These are phyloP conservation scores for Hesperophylax magnus DNA, from an alignment of 1,140 invertebrate species.

Conservation along the genomic window DNA sequence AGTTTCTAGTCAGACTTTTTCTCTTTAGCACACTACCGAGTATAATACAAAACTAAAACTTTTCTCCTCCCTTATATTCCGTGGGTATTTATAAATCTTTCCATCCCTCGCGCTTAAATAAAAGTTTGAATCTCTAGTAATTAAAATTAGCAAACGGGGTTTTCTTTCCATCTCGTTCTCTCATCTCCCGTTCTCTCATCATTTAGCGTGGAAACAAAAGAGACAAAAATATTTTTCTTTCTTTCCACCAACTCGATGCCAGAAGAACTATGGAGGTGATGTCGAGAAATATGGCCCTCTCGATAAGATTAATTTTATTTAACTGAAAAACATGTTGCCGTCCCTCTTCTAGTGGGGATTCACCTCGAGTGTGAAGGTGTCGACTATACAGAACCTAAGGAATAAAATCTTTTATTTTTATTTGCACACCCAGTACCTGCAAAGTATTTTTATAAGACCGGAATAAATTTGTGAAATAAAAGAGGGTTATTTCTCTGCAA, in stretches of 20 bases:
- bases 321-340: conserved; percentile 58
- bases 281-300: conserved; percentile 70
- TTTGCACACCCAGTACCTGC: conserved; percentile 50
- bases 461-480: conserved; percentile 53
- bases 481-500: conserved; percentile 36
- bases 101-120: conserved; percentile 60
- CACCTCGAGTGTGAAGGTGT: conserved; percentile 37
- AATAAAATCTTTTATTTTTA: conserved; percentile 57
- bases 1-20: no score
- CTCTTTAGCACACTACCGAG: no score
- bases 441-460: conserved; percentile 52
- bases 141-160: conserved; percentile 55
- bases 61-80: conserved; percentile 60
- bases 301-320: conserved; percentile 70
- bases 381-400: conserved; percentile 28
- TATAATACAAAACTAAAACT: conserved; percentile 57
- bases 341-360: conserved; percentile 35
- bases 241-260: conserved; percentile 67
- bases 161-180: conserved; percentile 19
- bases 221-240: conserved; percentile 61
- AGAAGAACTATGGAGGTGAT: conserved; percentile 64
- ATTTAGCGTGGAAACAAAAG: conserved; percentile 61
- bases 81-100: conserved; percentile 67
- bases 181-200: not conserved
- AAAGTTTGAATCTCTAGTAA: conserved; percentile 58